Conservation (phyloP, 2,113 vertebrate species). For the Notarius lentiginosus region DNA sequence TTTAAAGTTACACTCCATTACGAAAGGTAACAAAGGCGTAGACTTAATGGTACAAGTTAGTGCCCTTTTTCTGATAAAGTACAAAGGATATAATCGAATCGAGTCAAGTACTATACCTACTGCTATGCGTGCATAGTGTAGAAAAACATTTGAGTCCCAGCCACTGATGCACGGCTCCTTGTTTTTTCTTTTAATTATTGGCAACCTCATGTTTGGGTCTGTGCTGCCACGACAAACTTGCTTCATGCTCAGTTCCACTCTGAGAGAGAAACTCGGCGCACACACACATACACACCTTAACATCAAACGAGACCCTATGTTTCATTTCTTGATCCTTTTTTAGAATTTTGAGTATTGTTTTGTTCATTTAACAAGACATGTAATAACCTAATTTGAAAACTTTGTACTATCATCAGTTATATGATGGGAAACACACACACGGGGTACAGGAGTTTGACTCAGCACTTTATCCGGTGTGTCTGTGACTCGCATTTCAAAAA, state of each 20-base stretch:
- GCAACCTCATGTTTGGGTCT: background rate
- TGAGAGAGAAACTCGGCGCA: background rate
- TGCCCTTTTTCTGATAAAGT: background rate
- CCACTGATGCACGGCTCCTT: background rate
- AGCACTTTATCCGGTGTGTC: slow-evolving; percentile 58
- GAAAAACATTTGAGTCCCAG: background rate
- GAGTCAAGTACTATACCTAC: background rate
- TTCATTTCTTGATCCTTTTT: background rate
- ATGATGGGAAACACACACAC: slow-evolving; percentile 4
- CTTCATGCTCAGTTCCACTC: background rate
- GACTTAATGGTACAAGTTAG: background rate
- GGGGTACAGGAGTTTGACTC: slow-evolving; percentile 58
- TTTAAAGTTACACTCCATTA: background rate
- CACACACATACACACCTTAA: background rate
- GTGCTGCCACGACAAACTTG: background rate
- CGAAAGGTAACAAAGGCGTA: background rate
- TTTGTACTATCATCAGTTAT: background rate
- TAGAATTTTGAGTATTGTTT: background rate
- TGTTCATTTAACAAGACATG: background rate
- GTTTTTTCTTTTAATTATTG: background rate
- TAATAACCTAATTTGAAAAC: background rate
- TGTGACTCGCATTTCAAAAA: slow-evolving; percentile 67
- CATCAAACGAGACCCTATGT: background rate
- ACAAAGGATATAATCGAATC: background rate
- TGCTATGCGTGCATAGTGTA: background rate